These are phyloP conservation scores for Diachasma alloeum DNA, from an alignment of 1,140 invertebrate species.

Conservation along the genomic window DNA sequence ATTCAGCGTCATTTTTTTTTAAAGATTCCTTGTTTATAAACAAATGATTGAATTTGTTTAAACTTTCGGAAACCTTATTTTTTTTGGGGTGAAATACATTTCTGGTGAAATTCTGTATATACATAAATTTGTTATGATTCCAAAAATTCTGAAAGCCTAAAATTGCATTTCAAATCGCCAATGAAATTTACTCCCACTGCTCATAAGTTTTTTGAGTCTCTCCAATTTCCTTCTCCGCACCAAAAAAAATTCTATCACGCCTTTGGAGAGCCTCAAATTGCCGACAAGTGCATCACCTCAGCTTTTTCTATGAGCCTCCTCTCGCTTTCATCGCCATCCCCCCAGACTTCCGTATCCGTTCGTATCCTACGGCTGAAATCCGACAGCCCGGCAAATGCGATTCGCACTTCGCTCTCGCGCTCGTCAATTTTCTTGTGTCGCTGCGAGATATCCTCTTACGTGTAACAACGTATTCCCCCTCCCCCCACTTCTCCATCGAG, in stretches of 20 bases:
- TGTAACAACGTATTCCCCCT: not conserved
- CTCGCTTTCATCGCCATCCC: slow-evolving; percentile 22
- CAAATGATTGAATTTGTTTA: no score
- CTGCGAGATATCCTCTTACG: not conserved
- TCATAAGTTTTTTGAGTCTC: no score
- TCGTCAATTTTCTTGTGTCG: slow-evolving; percentile 21
- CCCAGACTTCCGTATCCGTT: slow-evolving; percentile 16
- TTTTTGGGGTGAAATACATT: no score
- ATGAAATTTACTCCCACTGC: no score
- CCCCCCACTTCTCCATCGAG: not conserved
- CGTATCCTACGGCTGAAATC: slow-evolving; percentile 12
- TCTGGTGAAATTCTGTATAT: no score
- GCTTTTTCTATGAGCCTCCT: not conserved
- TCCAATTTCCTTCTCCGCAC: no score
- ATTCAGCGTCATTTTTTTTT: no score
- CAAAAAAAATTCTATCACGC: not conserved
- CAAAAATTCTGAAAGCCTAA: no score
- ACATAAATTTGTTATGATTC: no score
- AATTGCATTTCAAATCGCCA: no score
- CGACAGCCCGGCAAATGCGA: slow-evolving; percentile 25
- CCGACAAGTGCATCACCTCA: not conserved
- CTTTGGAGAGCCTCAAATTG: not conserved
- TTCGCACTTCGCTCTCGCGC: slow-evolving; percentile 15
- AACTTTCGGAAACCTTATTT: no score
- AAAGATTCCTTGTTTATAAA: no score